Percentiles rank a stretch among this genome's conserved stretches.
These are phyloP conservation scores for Parnassius orleans DNA, from an alignment of 2,888 invertebrate genomes.

Conservation along the genomic window DNA sequence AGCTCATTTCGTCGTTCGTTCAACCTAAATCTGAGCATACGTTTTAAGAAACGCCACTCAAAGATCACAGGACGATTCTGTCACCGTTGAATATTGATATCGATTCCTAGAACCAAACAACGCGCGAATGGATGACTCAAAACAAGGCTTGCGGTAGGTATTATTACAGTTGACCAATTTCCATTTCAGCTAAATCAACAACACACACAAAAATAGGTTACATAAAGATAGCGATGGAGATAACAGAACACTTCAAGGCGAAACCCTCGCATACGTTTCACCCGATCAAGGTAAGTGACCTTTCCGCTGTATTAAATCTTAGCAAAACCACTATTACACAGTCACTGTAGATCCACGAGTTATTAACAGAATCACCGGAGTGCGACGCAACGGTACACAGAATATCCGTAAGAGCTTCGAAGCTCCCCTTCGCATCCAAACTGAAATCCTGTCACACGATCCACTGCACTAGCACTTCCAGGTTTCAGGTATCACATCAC, in stretches of 20 bases:
- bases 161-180: slow-evolving; percentile 4
- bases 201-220: slow-evolving; percentile 27
- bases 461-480: slow-evolving; percentile 30
- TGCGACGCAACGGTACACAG: slow-evolving; percentile 71
- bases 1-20: no score
- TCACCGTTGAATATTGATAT: slow-evolving; percentile 6
- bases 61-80: not conserved
- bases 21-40: no score
- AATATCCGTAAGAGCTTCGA: slow-evolving; percentile 47
- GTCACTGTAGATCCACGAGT: slow-evolving; percentile 69
- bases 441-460: slow-evolving; percentile 43
- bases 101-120: slow-evolving; percentile 9
- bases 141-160: not conserved
- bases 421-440: slow-evolving; percentile 43
- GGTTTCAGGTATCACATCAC: slow-evolving; percentile 32
- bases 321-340: slow-evolving; percentile 67
- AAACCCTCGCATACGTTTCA: slow-evolving; percentile 40
- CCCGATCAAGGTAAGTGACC: slow-evolving; percentile 75
- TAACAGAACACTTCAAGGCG: slow-evolving; percentile 30
- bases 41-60: no score
- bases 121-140: slow-evolving; percentile 4
- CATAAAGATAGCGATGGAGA: slow-evolving; percentile 24
- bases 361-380: slow-evolving; percentile 73
- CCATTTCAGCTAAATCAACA: slow-evolving; percentile 23
- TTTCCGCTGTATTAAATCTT: slow-evolving; percentile 71